Base-by-base conservation (phyloP, 2,113 vertebrate genomes). In the Semnornis frantzii region DNA sequence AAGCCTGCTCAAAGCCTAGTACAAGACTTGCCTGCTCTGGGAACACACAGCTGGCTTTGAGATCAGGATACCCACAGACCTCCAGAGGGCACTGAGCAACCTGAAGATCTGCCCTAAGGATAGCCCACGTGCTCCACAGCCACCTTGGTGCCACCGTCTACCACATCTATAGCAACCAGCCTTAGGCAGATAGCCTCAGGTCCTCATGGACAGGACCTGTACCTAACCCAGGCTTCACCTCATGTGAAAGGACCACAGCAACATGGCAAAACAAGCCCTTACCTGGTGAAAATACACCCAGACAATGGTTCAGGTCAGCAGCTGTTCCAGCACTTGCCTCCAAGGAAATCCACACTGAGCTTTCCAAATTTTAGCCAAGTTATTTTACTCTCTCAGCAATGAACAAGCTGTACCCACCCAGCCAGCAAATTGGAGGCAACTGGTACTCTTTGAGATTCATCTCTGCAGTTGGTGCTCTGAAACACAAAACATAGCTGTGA, bases 1-100 rank as follows among this genome's bases (percentile, higher is more conserved):
- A 54, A 48, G 19, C 7, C 33, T 27, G 64, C 42, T 23, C 48
- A 50, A 52, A 82, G 48, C n/a, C 48, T 0, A 0, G 4, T n/a
- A 16, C 25, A 57, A 2, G 3, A 11, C 31, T 37, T 4, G 3
- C 25, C 66, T 0, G 0, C 52, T n/a, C 37, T 7, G 10, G 33
- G 46, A 37, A 52, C 34, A 50, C 1, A 0, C 57, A 24, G 30
- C 11, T 1, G 0, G 18, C 44, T 73, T 37, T 30, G 13, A 25
- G 31, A 68, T 4, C 12, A 9, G 37, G 58, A 24, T 11, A 33
- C 24, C 23, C 54, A 39, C 23, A 14, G 78, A 52, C 27, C 39
- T 66, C 34, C 18, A 10, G 20, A 39, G 10, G 34, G 15, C 81
- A 64, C 37, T 2, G 30, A 55, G 34, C 6, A 77, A 66, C 17